Conservation (phyloP, 2,113 vertebrate genomes). For the Macroglossus sobrinus region DNA sequence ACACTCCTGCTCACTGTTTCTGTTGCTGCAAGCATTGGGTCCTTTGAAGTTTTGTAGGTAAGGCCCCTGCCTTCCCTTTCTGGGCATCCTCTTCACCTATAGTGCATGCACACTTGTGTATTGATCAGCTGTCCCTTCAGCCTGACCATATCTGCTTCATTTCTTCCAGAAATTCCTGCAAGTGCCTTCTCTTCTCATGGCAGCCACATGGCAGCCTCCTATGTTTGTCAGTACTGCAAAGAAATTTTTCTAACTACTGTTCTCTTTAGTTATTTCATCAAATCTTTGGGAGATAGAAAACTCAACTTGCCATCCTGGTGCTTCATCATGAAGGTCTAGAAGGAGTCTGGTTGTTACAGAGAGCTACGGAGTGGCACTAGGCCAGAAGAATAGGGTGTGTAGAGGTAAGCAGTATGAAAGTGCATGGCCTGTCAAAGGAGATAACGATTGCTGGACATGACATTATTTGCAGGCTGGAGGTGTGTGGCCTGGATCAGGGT, state of each 20-base stretch:
- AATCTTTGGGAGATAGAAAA: neutral
- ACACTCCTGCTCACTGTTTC: neutral
- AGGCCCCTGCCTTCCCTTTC: neutral
- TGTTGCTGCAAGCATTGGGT: neutral
- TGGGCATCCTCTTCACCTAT: neutral
- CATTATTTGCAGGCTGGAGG: neutral
- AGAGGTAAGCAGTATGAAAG: neutral
- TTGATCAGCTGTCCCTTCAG: neutral
- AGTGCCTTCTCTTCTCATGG: neutral
- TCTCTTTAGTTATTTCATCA: neutral
- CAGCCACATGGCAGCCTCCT: neutral
- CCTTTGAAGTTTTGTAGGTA: neutral
- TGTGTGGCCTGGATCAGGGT: neutral
- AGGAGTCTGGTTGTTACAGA: neutral
- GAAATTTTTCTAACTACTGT: neutral
- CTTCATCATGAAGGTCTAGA: neutral
- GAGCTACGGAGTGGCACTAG: neutral
- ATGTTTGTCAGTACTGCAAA: neutral
- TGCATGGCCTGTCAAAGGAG: no score
- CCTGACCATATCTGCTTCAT: neutral
- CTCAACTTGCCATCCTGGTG: neutral
- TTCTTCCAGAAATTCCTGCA: neutral
- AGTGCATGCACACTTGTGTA: neutral
- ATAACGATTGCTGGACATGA: neutral
- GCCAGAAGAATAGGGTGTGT: neutral